phyloP scores from a whole-genome alignment of 2,797 vertebrate genomes.

The Oreortyx pictus region DNA sequence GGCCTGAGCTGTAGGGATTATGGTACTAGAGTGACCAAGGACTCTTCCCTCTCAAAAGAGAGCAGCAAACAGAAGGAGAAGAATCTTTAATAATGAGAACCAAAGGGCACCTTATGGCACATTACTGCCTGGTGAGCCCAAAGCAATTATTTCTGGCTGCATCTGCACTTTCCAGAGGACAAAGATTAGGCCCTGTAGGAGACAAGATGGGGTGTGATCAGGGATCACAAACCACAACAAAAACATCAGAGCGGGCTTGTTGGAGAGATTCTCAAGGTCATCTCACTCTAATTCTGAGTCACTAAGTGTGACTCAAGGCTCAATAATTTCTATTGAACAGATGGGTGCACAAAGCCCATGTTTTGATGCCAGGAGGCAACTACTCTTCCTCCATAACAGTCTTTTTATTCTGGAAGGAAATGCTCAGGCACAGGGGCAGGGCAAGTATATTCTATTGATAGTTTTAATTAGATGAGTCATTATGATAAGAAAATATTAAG shows the following conservation, averaged over 20 bases:
- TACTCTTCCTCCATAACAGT: neutral
- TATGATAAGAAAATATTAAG: neutral
- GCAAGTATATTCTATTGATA: neutral
- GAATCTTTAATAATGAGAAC: neutral
- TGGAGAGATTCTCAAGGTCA: neutral
- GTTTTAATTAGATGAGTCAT: neutral
- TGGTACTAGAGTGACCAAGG: neutral
- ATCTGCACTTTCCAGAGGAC: neutral
- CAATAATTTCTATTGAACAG: neutral
- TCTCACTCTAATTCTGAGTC: conserved; percentile 8
- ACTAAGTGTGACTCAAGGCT: neutral
- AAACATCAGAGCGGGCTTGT: neutral
- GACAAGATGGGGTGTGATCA: neutral
- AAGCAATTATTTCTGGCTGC: neutral
- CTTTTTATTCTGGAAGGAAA: neutral
- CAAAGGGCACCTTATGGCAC: neutral
- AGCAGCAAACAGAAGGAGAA: neutral
- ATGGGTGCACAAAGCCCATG: neutral
- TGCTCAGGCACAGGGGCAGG: accelerated
- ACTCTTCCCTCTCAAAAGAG: neutral
- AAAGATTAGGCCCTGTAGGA: neutral
- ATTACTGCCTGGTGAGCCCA: neutral
- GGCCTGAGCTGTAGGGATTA: neutral
- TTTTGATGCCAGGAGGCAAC: neutral
- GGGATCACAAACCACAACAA: neutral